Base-by-base conservation (phyloP, 2,888 invertebrate genomes). In the Sesamia inferens region DNA sequence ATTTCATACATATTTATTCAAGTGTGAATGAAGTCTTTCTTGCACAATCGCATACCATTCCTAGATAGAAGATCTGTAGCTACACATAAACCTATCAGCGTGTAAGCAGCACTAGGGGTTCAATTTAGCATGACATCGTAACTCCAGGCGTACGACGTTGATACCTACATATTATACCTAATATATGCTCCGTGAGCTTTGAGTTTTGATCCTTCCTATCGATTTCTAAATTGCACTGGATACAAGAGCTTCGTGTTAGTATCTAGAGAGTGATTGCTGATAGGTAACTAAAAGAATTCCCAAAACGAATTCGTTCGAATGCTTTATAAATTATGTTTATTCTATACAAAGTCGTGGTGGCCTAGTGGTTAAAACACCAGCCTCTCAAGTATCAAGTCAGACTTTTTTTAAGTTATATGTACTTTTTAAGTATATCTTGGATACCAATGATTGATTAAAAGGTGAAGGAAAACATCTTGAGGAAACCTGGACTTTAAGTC, bases 101-200 rank as follows among this genome's bases (percentile, higher is more conserved):
- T 71, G 63, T 75, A 79, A 77, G 71, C 79, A 80, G 76, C 82
- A 77, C 71, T 78, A 48, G 71, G 68, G 68, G 83, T 85, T 85
- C 85, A 89, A 88, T 89, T 88, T 83, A 84, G 76, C 83, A 79
- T 87, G 86, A 83, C 84, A 84, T 83, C 86, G 89, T 88, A 87
- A 88, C 87, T 89, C 88, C 89, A 85, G 85, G 72, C 74, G 67
- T 81, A 83, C 85, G 84, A 87, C 86, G 78, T 79, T n/a, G 31
- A 58, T 19, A 55, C 24, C 64, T 19, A 22, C 83, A 79, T 82
- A 78, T 31, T 31, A 39, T 39, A 39, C 4, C 39, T 83, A 87
- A 89, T 82, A 31, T 67, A 67, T 72, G 74, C 77, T 76, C 80
- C 69, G 63, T 74, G 68, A 74, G 84, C 86, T 85, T 85, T 79